These are phyloP conservation scores for Trichogramma dendrolimi DNA, from an alignment of 2,888 invertebrate species.

Conservation along the genomic window DNA sequence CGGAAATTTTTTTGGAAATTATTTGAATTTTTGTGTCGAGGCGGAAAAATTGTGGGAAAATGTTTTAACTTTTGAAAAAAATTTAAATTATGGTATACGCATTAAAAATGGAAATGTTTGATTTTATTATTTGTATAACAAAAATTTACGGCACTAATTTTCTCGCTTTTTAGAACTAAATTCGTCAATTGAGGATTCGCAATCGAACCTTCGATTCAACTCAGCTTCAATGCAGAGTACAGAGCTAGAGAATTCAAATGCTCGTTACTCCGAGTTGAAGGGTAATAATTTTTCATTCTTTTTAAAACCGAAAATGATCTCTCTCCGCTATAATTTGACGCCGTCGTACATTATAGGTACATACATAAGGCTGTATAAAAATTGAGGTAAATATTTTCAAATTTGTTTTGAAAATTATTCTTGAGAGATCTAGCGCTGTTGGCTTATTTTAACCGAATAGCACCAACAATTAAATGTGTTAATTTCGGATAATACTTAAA, in stretches of 20 bases:
- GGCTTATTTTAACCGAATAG: background rate
- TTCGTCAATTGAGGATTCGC: slow-evolving; percentile 19
- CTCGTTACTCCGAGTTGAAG: slow-evolving; percentile 6
- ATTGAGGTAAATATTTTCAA: slow-evolving; percentile 8
- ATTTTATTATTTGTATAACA: too few relatives aligned
- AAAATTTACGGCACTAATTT: slow-evolving; percentile 5
- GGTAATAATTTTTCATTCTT: slow-evolving; percentile 21
- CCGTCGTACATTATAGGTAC: slow-evolving; percentile 10
- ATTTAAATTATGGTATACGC: too few relatives aligned
- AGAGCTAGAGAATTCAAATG: slow-evolving; percentile 15
- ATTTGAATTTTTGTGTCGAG: too few relatives aligned
- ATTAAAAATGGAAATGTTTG: too few relatives aligned
- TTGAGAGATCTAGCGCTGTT: background rate
- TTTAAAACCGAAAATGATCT: slow-evolving; percentile 21
- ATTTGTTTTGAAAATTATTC: background rate
- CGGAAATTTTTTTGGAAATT: too few relatives aligned
- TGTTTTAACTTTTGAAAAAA: too few relatives aligned
- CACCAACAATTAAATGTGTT: background rate
- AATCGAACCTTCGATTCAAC: slow-evolving; percentile 15
- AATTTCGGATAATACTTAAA: slow-evolving; percentile 1
- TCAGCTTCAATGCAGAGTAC: slow-evolving; percentile 23
- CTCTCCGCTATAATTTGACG: slow-evolving; percentile 20
- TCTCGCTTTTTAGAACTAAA: slow-evolving; percentile 20
- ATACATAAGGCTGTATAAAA: slow-evolving; percentile 14
- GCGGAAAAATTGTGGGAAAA: too few relatives aligned